Conservation (phyloP, 2,797 vertebrate genomes). For the Protosalanx chinensis region DNA sequence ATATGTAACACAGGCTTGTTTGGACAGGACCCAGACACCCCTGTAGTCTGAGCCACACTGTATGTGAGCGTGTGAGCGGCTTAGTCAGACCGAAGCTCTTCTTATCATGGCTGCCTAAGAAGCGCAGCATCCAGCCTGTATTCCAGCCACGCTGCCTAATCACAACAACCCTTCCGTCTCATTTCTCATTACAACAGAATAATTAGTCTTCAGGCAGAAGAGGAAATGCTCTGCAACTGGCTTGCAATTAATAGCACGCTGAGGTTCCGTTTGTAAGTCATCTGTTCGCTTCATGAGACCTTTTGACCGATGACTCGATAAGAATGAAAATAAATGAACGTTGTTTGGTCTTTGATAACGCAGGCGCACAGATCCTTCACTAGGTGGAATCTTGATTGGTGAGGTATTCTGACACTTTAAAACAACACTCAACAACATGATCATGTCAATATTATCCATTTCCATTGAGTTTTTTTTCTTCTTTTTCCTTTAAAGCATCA, state of each 20-base stretch:
- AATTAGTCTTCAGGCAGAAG: slow-evolving; percentile 35
- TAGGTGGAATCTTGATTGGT: not conserved
- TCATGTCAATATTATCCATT: not conserved
- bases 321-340: slow-evolving; percentile 16
- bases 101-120: slow-evolving; percentile 27
- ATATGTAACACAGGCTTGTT: slow-evolving; percentile 34
- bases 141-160: slow-evolving; percentile 2
- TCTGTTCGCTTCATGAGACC: slow-evolving; percentile 25
- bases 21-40: slow-evolving; percentile 24
- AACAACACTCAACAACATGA: not conserved
- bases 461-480: not conserved
- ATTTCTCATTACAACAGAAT: slow-evolving; percentile 37
- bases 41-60: slow-evolving; percentile 2
- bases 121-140: not conserved
- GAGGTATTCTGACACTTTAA: not conserved
- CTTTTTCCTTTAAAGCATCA: not conserved
- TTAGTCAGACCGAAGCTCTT: slow-evolving; percentile 24
- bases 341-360: slow-evolving; percentile 1
- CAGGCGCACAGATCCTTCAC: not conserved
- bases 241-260: slow-evolving; percentile 25
- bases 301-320: slow-evolving; percentile 34
- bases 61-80: slow-evolving; percentile 35
- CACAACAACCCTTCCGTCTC: slow-evolving; percentile 34
- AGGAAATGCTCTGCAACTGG: slow-evolving; percentile 24
- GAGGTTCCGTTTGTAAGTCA: slow-evolving; percentile 28